Evolutionary conservation across 2,888 invertebrate genomes (phyloP), one percentile per base, ranked within the genome.

Genomic region (Apotomis turbidana): DNA sequence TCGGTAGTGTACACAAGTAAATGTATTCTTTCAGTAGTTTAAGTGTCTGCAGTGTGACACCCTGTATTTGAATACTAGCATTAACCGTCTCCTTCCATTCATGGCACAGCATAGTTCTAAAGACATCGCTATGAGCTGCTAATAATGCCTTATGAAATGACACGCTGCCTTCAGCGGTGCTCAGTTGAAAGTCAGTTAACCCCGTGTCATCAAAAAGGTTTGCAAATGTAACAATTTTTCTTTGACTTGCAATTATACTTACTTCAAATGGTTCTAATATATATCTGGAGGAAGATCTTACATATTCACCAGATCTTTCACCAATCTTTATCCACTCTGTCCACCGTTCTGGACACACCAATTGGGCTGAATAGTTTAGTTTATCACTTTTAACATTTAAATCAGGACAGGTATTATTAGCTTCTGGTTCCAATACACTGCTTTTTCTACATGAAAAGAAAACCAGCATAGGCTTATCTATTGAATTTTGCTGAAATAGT

Each of bases 171-270:
- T 83, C 87, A 9, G 82, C 83, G 0, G 87, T 86, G 6, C 84
- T 79, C 64, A 88, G 72, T 62, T 86, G 85, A 60, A 88, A 87
- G 71, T 88, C 88, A 0, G 85, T 85, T 63, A 88, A 71, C 51
- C 85, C 85, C 0, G 79, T 79, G 68, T 88, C 88, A 1, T 78
- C 80, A 62, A 85, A 54, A 54, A 63, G 63, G 3, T 63, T n/a
- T 5, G n/a, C 8, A 63, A 63, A 59, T 13, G 58, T 41, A 41
- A 59, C 5, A 2, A 3, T 12, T 10, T 59, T 6, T 8, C 6
- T 59, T 13, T 59, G 44, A 41, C 41, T 59, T n/a, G 41, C 58
- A 41, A n/a, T 41, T 6, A 59, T n/a, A 41, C 41, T 59, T 13
- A 59, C 38, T 13, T 41, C 58, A 12, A 59, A 41, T n/a, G n/a